A percentile compares a stretch with the other conserved stretches of the same genome.
Conservation (phyloP, 2,797 vertebrate species). For the Cuniculus paca region DNA sequence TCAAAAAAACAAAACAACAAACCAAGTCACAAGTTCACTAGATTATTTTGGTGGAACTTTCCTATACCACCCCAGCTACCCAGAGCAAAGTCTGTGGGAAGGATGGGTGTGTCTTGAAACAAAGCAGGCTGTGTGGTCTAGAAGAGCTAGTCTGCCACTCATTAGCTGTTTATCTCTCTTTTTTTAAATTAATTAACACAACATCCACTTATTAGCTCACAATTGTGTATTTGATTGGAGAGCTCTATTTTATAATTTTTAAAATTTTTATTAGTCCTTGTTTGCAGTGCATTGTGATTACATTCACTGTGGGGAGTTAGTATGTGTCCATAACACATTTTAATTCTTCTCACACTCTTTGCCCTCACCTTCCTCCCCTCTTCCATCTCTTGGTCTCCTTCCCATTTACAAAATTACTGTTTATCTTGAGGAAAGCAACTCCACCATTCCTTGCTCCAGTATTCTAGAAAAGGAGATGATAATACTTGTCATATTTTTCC, state of each 20-base stretch:
- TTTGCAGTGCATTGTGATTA: not conserved
- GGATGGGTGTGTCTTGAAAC: not conserved
- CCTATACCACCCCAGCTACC: not conserved
- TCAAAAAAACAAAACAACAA: not conserved
- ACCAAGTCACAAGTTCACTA: not conserved
- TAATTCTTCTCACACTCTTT: not conserved
- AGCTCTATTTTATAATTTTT: not conserved
- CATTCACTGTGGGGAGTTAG: not conserved
- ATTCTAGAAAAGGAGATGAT: conserved; percentile 42
- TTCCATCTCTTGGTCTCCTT: not conserved
- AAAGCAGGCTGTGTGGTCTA: not conserved
- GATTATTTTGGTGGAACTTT: not conserved
- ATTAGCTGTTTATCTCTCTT: not conserved
- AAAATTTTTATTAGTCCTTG: not conserved
- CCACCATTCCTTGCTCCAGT: not conserved
- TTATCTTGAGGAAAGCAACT: not conserved
- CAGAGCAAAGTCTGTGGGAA: not conserved
- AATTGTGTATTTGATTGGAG: not conserved
- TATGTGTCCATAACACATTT: not conserved
- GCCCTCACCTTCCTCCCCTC: not conserved
- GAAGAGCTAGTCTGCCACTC: not conserved
- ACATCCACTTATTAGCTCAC: not conserved
- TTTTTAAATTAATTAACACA: not conserved
- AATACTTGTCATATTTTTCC: not conserved
- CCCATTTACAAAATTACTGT: not conserved